Conservation (phyloP, 1,140 invertebrate genomes). For the Augochlora pura region DNA sequence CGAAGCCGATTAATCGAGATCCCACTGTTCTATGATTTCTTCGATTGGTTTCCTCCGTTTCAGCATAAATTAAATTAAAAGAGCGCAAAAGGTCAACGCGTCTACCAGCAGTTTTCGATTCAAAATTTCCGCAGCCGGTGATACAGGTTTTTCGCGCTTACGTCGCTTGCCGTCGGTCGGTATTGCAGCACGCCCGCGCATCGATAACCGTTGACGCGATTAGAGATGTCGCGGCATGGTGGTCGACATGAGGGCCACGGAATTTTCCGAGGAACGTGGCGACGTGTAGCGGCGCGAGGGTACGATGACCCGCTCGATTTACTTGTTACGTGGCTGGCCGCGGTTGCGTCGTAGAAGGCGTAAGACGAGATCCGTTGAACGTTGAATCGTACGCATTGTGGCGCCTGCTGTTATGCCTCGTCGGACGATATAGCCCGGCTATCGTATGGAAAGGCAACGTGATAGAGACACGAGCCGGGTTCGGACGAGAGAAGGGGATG, state of each 20-base stretch:
- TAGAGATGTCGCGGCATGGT: conserved; percentile 12
- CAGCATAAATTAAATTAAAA: too few relatives aligned
- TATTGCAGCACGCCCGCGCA: not conserved
- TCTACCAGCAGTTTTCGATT: too few relatives aligned
- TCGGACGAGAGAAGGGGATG: not conserved
- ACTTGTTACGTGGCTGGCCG: conserved; percentile 52
- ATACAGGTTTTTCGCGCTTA: not conserved
- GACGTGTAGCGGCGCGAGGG: conserved; percentile 28
- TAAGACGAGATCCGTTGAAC: conserved; percentile 51
- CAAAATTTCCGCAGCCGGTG: too few relatives aligned
- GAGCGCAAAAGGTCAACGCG: too few relatives aligned
- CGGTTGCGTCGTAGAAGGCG: conserved; percentile 58
- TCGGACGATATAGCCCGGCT: conserved; percentile 22
- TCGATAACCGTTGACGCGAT: too few relatives aligned
- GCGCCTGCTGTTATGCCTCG: conserved; percentile 6
- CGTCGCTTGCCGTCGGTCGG: not conserved
- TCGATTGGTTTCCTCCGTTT: too few relatives aligned
- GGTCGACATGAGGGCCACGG: not conserved
- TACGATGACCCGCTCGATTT: conserved; percentile 68
- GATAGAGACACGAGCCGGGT: not conserved
- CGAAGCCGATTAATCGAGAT: too few relatives aligned
- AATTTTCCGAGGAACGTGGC: conserved; percentile 24
- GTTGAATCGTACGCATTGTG: conserved; percentile 15
- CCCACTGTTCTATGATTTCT: too few relatives aligned
- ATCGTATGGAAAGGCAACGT: conserved; percentile 35